These are phyloP conservation scores for Meghimatium bilineatum DNA, from an alignment of 2,888 invertebrate genomes.

Conservation along the genomic window DNA sequence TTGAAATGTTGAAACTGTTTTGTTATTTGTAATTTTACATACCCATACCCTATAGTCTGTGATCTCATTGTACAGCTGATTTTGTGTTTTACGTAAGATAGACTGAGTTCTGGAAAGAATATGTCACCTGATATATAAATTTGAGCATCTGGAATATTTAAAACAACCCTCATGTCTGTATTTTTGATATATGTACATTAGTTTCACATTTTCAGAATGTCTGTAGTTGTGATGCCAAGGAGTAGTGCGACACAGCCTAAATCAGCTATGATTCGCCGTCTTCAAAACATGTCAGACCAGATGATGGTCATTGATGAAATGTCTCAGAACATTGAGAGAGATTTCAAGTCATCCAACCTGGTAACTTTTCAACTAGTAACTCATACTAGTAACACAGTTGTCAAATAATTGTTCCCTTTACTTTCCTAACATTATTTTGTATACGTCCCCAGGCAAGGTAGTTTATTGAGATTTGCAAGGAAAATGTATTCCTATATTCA, in stretches of 20 bases:
- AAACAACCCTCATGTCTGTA: too few species aligned
- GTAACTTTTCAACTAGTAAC: conserved; percentile 54
- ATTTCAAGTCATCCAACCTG: conserved; percentile 70
- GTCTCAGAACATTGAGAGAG: conserved; percentile 72
- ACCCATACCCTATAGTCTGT: too few species aligned
- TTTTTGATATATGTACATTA: background rate
- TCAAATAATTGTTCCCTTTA: background rate
- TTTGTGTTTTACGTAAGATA: too few species aligned
- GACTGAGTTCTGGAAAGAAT: too few species aligned
- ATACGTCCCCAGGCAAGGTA: too few species aligned
- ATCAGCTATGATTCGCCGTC: conserved; percentile 62
- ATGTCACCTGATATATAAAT: too few species aligned
- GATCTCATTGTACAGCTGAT: too few species aligned
- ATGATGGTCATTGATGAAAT: conserved; percentile 71
- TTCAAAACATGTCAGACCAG: conserved; percentile 71
- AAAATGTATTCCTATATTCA: too few species aligned
- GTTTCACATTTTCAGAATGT: conserved; percentile 51
- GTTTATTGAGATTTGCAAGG: too few species aligned
- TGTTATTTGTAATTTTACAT: too few species aligned
- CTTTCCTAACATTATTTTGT: background rate
- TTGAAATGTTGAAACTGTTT: too few species aligned
- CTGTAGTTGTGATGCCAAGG: conserved; percentile 63
- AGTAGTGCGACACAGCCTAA: conserved; percentile 64
- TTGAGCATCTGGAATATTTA: too few species aligned
- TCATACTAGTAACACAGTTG: background rate